Evolutionary conservation across 1,140 invertebrate genomes (phyloP).

Genomic region (Mylabris phalerata): DNA sequence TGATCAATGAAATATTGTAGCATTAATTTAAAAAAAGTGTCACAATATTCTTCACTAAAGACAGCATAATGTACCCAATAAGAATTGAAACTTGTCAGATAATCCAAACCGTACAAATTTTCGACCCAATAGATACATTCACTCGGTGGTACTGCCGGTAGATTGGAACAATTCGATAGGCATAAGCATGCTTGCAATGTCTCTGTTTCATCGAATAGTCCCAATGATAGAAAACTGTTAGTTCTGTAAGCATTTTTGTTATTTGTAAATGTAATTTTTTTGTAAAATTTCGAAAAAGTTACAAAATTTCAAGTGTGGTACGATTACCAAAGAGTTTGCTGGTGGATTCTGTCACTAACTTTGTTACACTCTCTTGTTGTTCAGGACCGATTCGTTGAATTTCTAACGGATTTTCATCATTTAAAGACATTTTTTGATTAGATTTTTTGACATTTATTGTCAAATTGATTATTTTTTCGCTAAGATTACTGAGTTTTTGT

Average conservation of each 20-base stretch:
- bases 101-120: constrained; percentile 42
- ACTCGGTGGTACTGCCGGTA: constrained; percentile 44
- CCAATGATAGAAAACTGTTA: constrained; percentile 25
- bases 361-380: not conserved
- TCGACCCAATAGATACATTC: constrained; percentile 49
- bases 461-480: no score
- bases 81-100: constrained; percentile 39
- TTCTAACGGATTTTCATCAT: no score
- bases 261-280: no score
- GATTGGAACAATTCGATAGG: constrained; percentile 47
- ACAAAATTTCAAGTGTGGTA: no score
- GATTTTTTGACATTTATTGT: no score
- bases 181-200: constrained; percentile 45
- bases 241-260: constrained; percentile 12
- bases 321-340: constrained; percentile 21
- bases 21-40: constrained; percentile 45
- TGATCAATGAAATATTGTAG: constrained; percentile 48
- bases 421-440: no score
- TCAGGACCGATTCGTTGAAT: no score
- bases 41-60: constrained; percentile 44
- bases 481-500: no score
- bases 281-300: no score
- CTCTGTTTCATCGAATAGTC: constrained; percentile 34
- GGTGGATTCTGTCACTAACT: constrained; percentile 5
- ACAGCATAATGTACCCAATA: constrained; percentile 51